Evolutionary conservation across 2,888 invertebrate species (phyloP).

Genomic region (Sminthurinus aureus): DNA sequence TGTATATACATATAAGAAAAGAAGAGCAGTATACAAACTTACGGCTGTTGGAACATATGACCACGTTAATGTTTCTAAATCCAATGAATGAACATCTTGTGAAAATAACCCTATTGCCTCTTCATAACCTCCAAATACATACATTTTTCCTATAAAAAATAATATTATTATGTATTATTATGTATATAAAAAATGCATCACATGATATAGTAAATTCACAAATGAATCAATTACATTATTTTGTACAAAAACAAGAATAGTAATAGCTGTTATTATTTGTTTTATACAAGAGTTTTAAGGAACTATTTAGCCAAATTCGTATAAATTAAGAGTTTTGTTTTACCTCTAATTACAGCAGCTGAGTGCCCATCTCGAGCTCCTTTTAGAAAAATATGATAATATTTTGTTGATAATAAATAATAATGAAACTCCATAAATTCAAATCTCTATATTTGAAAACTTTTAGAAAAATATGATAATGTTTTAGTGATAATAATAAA

Average conservation of each 20-base stretch:
- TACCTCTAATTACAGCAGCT: slow-evolving; percentile 72
- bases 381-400: too few relatives aligned
- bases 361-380: slow-evolving; percentile 90
- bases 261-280: too few relatives aligned
- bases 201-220: slow-evolving; percentile 20
- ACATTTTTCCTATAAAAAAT: slow-evolving; percentile 68
- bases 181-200: background rate
- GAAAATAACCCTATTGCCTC: slow-evolving; percentile 82
- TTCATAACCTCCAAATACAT: slow-evolving; percentile 90
- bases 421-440: too few relatives aligned
- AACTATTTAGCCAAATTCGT: background rate
- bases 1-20: too few relatives aligned
- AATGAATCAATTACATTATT: background rate
- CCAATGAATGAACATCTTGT: slow-evolving; percentile 77
- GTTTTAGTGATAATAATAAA: background rate
- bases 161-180: too few relatives aligned
- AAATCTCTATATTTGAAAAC: too few relatives aligned
- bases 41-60: slow-evolving; percentile 63
- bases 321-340: background rate
- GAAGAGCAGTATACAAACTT: slow-evolving; percentile 39
- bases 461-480: too few relatives aligned
- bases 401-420: too few relatives aligned
- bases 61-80: slow-evolving; percentile 79
- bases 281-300: background rate
- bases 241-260: background rate